phyloP scores from a whole-genome alignment of 30 jellyfish, hydroid and myxozoan species.

The Aurelia sp. region DNA sequence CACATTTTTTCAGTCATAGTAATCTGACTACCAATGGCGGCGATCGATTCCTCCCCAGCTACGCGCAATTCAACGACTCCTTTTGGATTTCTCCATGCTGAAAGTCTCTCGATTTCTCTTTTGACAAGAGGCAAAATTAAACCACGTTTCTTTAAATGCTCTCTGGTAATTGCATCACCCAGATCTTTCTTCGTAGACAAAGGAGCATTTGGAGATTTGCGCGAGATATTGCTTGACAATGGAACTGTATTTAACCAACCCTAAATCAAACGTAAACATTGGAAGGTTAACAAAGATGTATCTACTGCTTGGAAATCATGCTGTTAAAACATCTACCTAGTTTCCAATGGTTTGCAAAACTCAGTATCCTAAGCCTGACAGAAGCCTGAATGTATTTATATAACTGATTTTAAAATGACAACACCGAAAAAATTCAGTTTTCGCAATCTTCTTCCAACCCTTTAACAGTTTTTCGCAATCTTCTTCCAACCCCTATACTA shows the following conservation, averaged over 20 bases:
- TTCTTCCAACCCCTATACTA: too few species aligned
- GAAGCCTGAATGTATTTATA: too few species aligned
- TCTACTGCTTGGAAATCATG: too few species aligned
- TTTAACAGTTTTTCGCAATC: too few species aligned
- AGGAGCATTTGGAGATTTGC: conserved; percentile 57
- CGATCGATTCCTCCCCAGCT: conserved; percentile 87
- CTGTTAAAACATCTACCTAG: too few species aligned
- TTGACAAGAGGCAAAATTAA: conserved; percentile 82
- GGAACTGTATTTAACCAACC: conserved; percentile 96
- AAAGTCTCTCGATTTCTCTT: conserved; percentile 93
- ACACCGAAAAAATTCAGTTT: too few species aligned
- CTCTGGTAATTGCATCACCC: conserved; percentile 87
- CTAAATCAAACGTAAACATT: conserved; percentile 28
- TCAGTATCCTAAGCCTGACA: too few species aligned
- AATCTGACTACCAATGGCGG: conserved; percentile 90
- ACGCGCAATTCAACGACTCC: conserved; percentile 62
- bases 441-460: too few species aligned
- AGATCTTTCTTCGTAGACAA: conserved; percentile 66
- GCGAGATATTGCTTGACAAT: conserved; percentile 65
- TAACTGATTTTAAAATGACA: too few species aligned
- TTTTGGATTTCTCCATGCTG: conserved; percentile 98
- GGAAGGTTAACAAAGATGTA: too few species aligned
- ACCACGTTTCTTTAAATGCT: conserved; percentile 85
- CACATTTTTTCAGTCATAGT: conserved; percentile 89
- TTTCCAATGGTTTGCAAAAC: too few species aligned